phyloP scores from a whole-genome alignment of 53 echinoderm and acorn worm species.

The Arbacia lixula region DNA sequence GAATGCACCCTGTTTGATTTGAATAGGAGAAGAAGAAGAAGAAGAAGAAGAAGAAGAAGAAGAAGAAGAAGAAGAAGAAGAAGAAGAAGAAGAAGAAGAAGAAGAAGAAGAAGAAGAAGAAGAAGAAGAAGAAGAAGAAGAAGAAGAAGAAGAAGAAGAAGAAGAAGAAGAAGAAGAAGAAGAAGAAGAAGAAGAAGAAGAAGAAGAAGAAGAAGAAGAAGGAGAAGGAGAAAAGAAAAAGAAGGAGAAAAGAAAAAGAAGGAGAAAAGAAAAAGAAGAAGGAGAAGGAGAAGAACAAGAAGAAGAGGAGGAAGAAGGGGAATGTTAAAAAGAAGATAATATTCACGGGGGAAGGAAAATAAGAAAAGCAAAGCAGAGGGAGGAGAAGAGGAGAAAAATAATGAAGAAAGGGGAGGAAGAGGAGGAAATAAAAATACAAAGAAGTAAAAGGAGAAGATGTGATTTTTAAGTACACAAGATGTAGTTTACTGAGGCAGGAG shows the following conservation, averaged over 20 bases:
- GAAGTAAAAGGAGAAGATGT: too few species aligned
- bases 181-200: background rate
- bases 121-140: background rate
- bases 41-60: background rate
- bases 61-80: conserved; percentile 1
- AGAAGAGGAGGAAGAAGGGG: too few species aligned
- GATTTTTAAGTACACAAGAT: too few species aligned
- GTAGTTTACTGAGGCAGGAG: too few species aligned
- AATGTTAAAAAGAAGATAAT: too few species aligned
- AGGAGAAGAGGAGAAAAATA: too few species aligned
- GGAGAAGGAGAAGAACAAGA: background rate
- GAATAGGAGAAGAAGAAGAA: background rate
- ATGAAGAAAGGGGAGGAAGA: too few species aligned
- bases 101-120: background rate
- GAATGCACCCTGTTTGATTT: too few species aligned
- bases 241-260: background rate
- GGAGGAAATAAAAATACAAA: too few species aligned
- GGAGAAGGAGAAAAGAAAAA: background rate
- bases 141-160: background rate
- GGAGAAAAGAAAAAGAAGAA: background rate
- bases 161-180: background rate
- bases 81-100: background rate
- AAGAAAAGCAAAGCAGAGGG: too few species aligned
- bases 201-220: background rate
- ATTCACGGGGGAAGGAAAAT: too few species aligned